Conservation (phyloP, 2,113 vertebrate genomes). For the Myiagra hebetior region DNA sequence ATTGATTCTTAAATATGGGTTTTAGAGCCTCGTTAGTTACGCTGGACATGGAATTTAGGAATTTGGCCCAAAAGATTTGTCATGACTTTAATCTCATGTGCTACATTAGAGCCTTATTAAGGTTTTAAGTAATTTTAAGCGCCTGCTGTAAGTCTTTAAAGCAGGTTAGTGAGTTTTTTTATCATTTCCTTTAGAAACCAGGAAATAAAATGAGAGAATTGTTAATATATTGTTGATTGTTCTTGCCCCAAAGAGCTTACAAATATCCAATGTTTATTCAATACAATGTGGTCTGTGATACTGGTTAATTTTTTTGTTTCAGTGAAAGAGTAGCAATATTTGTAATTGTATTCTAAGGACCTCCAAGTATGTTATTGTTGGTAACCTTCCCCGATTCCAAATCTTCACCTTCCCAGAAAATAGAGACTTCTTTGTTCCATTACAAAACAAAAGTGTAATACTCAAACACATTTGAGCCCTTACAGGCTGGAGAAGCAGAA, state of each 20-base stretch:
- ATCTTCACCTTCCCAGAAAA: background rate
- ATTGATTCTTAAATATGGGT: background rate
- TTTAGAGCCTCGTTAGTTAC: background rate
- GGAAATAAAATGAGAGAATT: background rate
- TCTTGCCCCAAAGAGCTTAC: background rate
- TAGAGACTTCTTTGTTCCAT: background rate
- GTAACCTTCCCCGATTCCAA: background rate
- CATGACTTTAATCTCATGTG: background rate
- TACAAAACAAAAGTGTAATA: background rate
- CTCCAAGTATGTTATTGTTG: background rate
- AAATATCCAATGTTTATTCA: background rate
- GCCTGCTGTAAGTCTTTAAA: background rate
- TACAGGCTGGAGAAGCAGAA: background rate
- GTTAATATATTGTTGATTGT: background rate
- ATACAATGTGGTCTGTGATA: background rate
- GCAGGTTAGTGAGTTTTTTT: background rate
- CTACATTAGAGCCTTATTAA: background rate
- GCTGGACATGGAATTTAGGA: background rate
- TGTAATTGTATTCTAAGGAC: background rate
- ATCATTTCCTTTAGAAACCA: background rate
- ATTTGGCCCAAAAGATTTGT: background rate
- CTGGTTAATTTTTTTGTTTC: background rate
- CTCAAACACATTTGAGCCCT: background rate
- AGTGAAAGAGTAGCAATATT: background rate
- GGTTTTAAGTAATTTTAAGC: constrained; percentile 2